Conservation (phyloP, 2,888 invertebrate genomes). For the Flabesymbios commensalis region DNA sequence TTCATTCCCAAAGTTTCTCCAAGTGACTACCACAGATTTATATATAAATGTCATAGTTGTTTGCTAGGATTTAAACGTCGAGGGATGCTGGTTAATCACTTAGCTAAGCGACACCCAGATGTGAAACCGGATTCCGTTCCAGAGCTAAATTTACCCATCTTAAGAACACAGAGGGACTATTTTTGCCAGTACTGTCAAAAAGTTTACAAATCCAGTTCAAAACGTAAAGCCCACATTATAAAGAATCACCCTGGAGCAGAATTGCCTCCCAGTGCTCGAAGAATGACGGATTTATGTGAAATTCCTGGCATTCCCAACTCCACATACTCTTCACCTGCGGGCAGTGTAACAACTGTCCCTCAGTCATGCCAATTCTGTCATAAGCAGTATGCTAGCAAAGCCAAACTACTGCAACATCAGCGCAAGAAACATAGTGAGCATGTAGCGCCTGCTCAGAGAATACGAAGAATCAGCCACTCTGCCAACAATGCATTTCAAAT, state of each 20-base stretch:
- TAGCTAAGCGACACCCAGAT: constrained; percentile 72
- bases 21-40: constrained; percentile 73
- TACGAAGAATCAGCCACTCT: too few relatives aligned
- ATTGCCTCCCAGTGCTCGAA: constrained; percentile 64
- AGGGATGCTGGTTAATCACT: constrained; percentile 81
- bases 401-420: constrained; percentile 66
- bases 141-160: constrained; percentile 77
- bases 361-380: constrained; percentile 80
- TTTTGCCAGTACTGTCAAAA: constrained; percentile 81
- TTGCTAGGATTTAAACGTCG: constrained; percentile 76
- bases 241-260: constrained; percentile 82
- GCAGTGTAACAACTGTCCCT: constrained; percentile 73
- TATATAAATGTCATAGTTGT: constrained; percentile 78
- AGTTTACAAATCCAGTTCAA: constrained; percentile 79
- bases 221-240: constrained; percentile 79
- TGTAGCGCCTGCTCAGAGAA: too few relatives aligned
- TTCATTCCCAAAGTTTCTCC: constrained; percentile 66
- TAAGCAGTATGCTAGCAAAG: constrained; percentile 83
- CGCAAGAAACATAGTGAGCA: constrained; percentile 60
- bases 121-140: constrained; percentile 70
- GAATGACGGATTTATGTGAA: constrained; percentile 56
- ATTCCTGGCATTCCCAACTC: constrained; percentile 64
- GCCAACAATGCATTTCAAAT: too few relatives aligned
- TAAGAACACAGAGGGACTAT: constrained; percentile 77
- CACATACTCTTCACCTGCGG: constrained; percentile 74